Conservation (phyloP, 1,140 invertebrate genomes). For the Callitettix versicolor region DNA sequence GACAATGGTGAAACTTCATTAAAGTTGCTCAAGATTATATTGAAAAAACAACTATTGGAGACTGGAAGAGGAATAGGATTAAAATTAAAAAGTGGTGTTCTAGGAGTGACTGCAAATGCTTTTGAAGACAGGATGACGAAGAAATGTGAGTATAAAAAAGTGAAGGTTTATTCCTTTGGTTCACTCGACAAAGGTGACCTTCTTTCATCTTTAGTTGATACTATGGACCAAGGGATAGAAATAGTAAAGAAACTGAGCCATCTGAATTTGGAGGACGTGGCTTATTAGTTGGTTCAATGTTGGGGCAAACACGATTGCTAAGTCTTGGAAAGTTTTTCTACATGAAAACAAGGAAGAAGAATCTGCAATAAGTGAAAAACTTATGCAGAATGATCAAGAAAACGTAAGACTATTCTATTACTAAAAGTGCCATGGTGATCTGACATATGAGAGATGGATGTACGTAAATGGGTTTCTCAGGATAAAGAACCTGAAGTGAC, state of each 20-base stretch:
- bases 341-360: slow-evolving; percentile 9
- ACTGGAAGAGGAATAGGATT: too few species aligned
- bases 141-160: too few species aligned
- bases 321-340: slow-evolving; percentile 6
- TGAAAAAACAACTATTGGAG: too few species aligned
- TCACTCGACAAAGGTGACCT: too few species aligned
- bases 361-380: neutral
- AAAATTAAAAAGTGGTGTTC: too few species aligned
- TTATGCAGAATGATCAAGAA: neutral
- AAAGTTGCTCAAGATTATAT: too few species aligned
- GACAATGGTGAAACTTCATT: too few species aligned
- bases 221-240: slow-evolving; percentile 4
- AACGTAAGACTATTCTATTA: slow-evolving; percentile 1
- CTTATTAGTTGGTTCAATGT: neutral
- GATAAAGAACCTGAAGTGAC: slow-evolving; percentile 4
- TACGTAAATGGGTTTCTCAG: neutral
- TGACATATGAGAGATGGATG: neutral
- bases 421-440: neutral
- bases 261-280: slow-evolving; percentile 4
- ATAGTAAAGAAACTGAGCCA: neutral
- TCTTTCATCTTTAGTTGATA: slow-evolving; percentile 2
- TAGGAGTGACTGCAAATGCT: too few species aligned
- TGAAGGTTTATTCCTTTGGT: too few species aligned
- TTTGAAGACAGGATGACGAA: too few species aligned
- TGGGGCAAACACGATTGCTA: neutral